These are phyloP conservation scores for Symphodus melops DNA, from an alignment of 2,113 vertebrate species.

Conservation along the genomic window DNA sequence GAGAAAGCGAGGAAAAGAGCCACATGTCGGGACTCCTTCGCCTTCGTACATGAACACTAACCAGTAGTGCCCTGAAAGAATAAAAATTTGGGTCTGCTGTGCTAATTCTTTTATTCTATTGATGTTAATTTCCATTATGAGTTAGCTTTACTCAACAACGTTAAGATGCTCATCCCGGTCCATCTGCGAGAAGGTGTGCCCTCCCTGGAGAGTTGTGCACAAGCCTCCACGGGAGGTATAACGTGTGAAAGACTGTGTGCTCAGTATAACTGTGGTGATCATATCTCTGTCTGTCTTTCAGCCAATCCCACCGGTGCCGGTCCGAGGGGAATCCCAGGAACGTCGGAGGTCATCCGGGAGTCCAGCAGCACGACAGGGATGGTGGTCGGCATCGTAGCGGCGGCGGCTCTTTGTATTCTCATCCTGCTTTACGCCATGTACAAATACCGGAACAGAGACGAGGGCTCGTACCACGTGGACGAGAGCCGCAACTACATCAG, in stretches of 20 bases:
- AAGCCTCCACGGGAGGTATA: too few relatives aligned
- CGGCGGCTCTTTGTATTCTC: slow-evolving; percentile 96
- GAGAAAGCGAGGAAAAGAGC: too few relatives aligned
- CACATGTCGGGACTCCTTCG: too few relatives aligned
- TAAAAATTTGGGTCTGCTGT: too few relatives aligned
- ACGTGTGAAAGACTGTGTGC: neutral
- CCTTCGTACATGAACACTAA: too few relatives aligned
- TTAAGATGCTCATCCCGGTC: too few relatives aligned
- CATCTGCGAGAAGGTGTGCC: too few relatives aligned
- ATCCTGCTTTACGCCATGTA: slow-evolving; percentile 99
- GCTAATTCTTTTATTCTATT: too few relatives aligned
- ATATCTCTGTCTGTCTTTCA: slow-evolving; percentile 74
- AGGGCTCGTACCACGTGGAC: slow-evolving; percentile 97
- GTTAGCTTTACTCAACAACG: too few relatives aligned
- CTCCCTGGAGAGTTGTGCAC: too few relatives aligned
- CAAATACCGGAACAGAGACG: slow-evolving; percentile 98
- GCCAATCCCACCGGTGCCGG: slow-evolving; percentile 93
- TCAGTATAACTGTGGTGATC: slow-evolving; percentile 46
- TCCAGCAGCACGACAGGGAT: slow-evolving; percentile 98
- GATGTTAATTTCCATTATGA: too few relatives aligned
- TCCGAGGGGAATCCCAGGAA: slow-evolving; percentile 88
- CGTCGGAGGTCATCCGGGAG: slow-evolving; percentile 92
- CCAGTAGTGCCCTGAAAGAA: too few relatives aligned
- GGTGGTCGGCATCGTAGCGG: slow-evolving; percentile 98
- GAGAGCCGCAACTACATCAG: slow-evolving; percentile 99